Evolutionary conservation across 2,113 vertebrate species (phyloP), one percentile per base, ranked within the genome.

Genomic region (Trochalopteron elliotii): DNA sequence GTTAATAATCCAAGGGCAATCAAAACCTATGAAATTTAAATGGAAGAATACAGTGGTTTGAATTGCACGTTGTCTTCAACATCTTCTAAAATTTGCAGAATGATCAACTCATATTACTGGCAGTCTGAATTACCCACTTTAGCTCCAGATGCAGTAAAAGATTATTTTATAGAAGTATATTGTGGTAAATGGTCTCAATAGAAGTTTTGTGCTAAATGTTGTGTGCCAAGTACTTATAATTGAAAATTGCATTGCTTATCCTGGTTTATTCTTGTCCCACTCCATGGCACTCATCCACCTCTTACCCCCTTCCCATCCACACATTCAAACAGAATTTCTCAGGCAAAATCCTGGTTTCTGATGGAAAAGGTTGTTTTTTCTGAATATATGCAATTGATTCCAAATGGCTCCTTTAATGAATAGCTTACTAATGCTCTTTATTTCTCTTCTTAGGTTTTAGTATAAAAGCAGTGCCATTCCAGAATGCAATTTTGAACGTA

Each of bases 401-500:
- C 42, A 67, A 72, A 47, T 75, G 39, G 3, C 30, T 12, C 52
- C 11, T 87, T 76, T 44, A 61, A 78, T 37, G 91, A 52, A 67
- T n/a, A 60, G 39, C 18, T 77, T 90, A 59, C 60, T 97, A 87
- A 97, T 95, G 44, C n/a, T 90, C 68, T 92, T 88, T 57, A 56
- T 95, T 95, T 97, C 77, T 97, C 24, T 95, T 97, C 94, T 82
- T 91, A 99, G 99, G 99, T 98, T 99, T 99, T 98, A 99, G 98
- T 97, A 99, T 99, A 98, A 99, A 99, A 98, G 99, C 99, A 39
- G 99, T 99, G 96, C 98, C 99, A 91, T 99, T 99, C 97, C 98
- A 99, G 97, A 99, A 99, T 97, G 99, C 99, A 94, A 98, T 99
- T 98, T 97, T 99, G 98, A 99, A 99, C 93, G 98, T 99, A 86